Percentiles rank a stretch among this genome's conserved stretches.
These are phyloP conservation scores for Heteronetta atricapilla DNA, from an alignment of 2,113 vertebrate species.

Conservation along the genomic window DNA sequence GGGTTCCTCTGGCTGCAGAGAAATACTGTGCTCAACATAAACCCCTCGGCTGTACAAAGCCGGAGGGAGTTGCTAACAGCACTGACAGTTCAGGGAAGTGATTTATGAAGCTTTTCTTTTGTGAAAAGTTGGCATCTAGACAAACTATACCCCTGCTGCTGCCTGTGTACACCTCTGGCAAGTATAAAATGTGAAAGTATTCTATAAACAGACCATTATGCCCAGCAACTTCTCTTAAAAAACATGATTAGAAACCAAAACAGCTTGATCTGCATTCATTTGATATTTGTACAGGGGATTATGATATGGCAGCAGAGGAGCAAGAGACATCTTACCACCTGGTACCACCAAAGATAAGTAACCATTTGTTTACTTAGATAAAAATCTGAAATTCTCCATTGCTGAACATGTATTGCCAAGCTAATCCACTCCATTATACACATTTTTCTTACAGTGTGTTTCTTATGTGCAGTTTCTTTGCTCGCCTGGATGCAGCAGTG, in stretches of 20 bases:
- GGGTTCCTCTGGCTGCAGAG: background rate
- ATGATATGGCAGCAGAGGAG: background rate
- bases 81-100: conserved; percentile 29
- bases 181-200: conserved; percentile 18
- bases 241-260: background rate
- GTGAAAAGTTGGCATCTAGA: conserved; percentile 43
- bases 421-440: background rate
- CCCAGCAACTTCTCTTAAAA: conserved; percentile 21
- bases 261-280: background rate
- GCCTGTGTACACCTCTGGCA: conserved; percentile 13
- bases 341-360: background rate
- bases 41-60: background rate
- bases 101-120: conserved; percentile 59
- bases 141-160: conserved; percentile 3
- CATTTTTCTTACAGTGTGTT: background rate
- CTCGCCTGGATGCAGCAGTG: background rate
- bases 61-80: conserved; percentile 34
- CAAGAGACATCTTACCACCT: background rate
- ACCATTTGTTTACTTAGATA: background rate
- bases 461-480: background rate
- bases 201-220: conserved; percentile 31
- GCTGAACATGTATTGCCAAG: background rate
- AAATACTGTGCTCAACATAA: background rate
- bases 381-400: background rate
- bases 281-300: background rate